Evolutionary conservation across 2,797 vertebrate genomes (phyloP).

Genomic region (Vultur gryphus): DNA sequence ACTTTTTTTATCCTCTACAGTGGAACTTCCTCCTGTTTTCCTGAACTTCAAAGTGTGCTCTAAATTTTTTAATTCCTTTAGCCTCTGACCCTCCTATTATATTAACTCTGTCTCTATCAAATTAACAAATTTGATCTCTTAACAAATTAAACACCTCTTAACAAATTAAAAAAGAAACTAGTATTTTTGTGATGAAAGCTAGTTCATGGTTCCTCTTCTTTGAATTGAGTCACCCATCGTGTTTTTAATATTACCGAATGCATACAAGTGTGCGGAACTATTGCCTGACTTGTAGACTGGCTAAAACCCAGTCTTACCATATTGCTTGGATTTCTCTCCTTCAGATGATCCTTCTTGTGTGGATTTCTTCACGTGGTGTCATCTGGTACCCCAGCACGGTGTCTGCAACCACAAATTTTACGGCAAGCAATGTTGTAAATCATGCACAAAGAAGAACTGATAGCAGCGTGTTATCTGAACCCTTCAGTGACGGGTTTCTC

Average conservation of each 20-base stretch:
- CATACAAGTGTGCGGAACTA: not conserved
- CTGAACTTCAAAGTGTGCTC: not conserved
- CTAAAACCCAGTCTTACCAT: not conserved
- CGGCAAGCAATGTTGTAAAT: slow-evolving; percentile 93
- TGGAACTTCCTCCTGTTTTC: not conserved
- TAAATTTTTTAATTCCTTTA: not conserved
- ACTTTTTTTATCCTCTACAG: not conserved
- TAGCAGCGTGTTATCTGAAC: not conserved
- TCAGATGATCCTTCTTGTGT: slow-evolving; percentile 85
- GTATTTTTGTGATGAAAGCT: not conserved
- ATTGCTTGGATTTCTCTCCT: slow-evolving; percentile 10
- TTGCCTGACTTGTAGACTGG: not conserved
- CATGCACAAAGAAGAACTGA: slow-evolving; percentile 86
- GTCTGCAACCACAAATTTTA: slow-evolving; percentile 98
- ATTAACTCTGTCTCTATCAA: not conserved
- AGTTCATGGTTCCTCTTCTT: not conserved
- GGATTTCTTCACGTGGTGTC: slow-evolving; percentile 93
- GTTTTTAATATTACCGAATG: not conserved
- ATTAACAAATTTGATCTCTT: not conserved
- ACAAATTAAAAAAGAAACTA: not conserved
- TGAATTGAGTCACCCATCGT: fast-evolving
- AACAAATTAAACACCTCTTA: not conserved
- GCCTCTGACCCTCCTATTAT: not conserved
- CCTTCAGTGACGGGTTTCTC: not conserved
- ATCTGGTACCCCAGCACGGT: slow-evolving; percentile 91